phyloP scores from a whole-genome alignment of 2,888 invertebrate species.

The Matsumyia berberina region DNA sequence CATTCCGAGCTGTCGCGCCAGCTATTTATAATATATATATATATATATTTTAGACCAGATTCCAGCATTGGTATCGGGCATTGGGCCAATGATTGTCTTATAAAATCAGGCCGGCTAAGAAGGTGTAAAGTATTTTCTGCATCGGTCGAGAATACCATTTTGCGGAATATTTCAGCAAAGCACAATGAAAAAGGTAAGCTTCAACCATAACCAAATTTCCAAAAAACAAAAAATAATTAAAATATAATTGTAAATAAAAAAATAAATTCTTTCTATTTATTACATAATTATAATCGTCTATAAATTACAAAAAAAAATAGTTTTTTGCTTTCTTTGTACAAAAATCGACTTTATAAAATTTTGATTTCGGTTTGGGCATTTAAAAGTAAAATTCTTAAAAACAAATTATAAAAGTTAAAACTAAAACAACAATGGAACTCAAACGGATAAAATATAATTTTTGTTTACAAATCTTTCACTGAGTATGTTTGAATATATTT shows the following conservation, averaged over 20 bases:
- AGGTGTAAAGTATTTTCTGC: too few relatives aligned
- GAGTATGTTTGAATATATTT: slow-evolving; percentile 34
- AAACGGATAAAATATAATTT: slow-evolving; percentile 13
- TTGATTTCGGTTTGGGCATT: slow-evolving; percentile 53
- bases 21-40: too few relatives aligned
- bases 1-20: too few relatives aligned
- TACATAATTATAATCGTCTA: slow-evolving; percentile 55
- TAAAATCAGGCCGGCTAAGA: too few relatives aligned
- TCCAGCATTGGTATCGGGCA: too few relatives aligned
- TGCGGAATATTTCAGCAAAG: too few relatives aligned
- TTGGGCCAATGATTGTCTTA: too few relatives aligned
- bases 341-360: slow-evolving; percentile 49
- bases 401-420: slow-evolving; percentile 46
- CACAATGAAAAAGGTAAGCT: too few relatives aligned
- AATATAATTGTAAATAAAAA: slow-evolving; percentile 11
- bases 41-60: too few relatives aligned
- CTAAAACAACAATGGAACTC: slow-evolving; percentile 48
- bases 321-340: slow-evolving; percentile 52
- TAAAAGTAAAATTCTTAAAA: slow-evolving; percentile 49
- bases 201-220: too few relatives aligned
- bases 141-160: too few relatives aligned
- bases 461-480: slow-evolving; percentile 25
- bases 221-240: not conserved
- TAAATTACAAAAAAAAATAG: slow-evolving; percentile 43
- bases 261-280: slow-evolving; percentile 54